These are phyloP conservation scores for Hippocampus abdominalis DNA, from an alignment of 2,113 vertebrate species.

Conservation along the genomic window DNA sequence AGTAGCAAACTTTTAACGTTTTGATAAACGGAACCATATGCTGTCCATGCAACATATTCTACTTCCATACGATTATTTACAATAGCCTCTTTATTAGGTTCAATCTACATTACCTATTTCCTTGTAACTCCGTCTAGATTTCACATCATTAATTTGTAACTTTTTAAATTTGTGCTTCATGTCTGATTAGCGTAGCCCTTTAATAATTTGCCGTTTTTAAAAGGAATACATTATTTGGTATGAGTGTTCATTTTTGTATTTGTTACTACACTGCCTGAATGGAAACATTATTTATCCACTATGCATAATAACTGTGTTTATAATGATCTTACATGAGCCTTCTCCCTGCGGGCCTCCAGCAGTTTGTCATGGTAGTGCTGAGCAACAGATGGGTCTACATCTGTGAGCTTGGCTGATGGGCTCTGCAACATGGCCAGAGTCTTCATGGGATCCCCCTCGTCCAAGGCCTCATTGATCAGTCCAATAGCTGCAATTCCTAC, in stretches of 20 bases:
- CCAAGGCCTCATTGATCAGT: constrained; percentile 91
- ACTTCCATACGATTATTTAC: neutral
- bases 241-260: neutral
- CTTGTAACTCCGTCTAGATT: neutral
- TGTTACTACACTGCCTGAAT: neutral
- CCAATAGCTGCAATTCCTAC: constrained; percentile 93
- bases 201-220: neutral
- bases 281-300: neutral
- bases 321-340: constrained; percentile 82
- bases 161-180: neutral
- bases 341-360: constrained; percentile 88
- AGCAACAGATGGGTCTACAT: constrained; percentile 79
- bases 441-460: constrained; percentile 84
- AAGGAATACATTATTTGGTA: neutral
- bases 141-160: neutral
- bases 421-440: constrained; percentile 85
- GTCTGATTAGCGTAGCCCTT: neutral
- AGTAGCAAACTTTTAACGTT: neutral
- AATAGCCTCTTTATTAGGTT: neutral
- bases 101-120: neutral
- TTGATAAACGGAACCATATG: no score
- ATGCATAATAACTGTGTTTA: neutral
- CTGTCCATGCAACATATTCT: neutral
- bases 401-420: constrained; percentile 87
- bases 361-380: constrained; percentile 93